Base-by-base conservation (phyloP, 2,113 vertebrate genomes). In the Crotophaga sulcirostris region DNA sequence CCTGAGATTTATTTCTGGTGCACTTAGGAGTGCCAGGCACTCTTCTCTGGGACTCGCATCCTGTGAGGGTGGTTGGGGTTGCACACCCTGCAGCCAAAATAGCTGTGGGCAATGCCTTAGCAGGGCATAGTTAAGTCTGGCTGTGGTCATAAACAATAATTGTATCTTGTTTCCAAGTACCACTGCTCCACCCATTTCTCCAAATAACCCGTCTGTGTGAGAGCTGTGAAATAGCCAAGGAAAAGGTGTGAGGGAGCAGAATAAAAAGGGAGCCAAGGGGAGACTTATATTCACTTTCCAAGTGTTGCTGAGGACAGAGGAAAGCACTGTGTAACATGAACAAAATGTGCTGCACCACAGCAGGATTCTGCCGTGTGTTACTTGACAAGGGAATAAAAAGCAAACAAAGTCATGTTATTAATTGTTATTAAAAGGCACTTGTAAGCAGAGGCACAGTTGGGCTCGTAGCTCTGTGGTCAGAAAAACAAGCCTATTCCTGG, bases 291-390 rank as follows among this genome's bases (percentile, higher is more conserved):
- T 78, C 7, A 0, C 52, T 76, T 55, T 56, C 67, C 11, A 19
- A 26, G 21, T 4, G 6, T 24, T 28, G n/a, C 49, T 82, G 45
- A 2, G 0, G 69, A n/a, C 15, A 36, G 38, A 49, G 66, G 9
- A 63, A 49, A 49, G 17, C 0, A 1, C 42, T 54, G 3, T 51
- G 59, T 20, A 44, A n/a, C 1, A 1, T 5, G 8, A 58, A 24
- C 31, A 31, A 77, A 68, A 60, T 9, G 28, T 42, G 23, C 51
- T 44, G 63, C 52, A 40, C 47, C 33, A 67, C 15, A 2, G 34
- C 64, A 59, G 56, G 59, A 19, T 17, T 21, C 49, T 45, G 7
- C 26, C 0, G 0, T 23, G 45, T 11, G 29, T 64, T 75, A 55
- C 56, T 40, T 38, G 36, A 15, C 49, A 51, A 62, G 82, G 40